phyloP scores from a whole-genome alignment of 1,140 invertebrate species.

The Ceratosolen solmsi region DNA sequence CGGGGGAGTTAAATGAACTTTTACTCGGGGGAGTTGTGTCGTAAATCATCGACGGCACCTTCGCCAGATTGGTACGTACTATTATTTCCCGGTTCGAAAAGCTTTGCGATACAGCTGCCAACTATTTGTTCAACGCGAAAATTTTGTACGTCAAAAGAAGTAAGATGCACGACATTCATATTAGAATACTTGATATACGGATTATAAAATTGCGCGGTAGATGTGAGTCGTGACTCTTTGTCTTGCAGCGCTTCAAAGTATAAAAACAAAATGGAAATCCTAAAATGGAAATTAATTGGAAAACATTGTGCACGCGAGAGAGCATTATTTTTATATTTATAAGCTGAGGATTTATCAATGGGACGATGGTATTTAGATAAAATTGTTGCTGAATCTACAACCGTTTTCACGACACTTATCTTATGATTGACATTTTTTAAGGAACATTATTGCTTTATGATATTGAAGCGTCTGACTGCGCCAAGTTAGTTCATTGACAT shows the following conservation, averaged over 20 bases:
- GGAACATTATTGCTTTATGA: too few relatives aligned
- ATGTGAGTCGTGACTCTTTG: background rate
- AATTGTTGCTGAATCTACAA: too few relatives aligned
- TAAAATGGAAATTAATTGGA: background rate
- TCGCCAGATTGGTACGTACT: too few relatives aligned
- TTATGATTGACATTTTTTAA: too few relatives aligned
- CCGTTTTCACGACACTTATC: too few relatives aligned
- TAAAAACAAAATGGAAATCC: too few relatives aligned
- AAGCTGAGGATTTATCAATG: too few relatives aligned
- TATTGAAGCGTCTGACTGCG: too few relatives aligned
- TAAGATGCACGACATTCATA: background rate
- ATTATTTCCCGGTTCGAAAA: background rate
- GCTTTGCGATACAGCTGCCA: background rate
- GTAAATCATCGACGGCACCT: background rate
- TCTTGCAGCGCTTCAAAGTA: background rate
- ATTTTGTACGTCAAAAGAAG: background rate
- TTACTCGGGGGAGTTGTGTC: background rate
- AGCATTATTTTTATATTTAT: too few relatives aligned
- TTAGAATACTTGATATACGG: background rate
- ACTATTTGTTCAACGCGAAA: background rate
- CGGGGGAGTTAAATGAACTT: slow-evolving; percentile 8
- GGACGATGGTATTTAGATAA: too few relatives aligned
- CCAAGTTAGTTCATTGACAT: too few relatives aligned
- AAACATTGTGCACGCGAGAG: too few relatives aligned
- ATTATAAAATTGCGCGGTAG: background rate